phyloP scores from a whole-genome alignment of 2,797 vertebrate species.

The Cephalopachus bancanus region DNA sequence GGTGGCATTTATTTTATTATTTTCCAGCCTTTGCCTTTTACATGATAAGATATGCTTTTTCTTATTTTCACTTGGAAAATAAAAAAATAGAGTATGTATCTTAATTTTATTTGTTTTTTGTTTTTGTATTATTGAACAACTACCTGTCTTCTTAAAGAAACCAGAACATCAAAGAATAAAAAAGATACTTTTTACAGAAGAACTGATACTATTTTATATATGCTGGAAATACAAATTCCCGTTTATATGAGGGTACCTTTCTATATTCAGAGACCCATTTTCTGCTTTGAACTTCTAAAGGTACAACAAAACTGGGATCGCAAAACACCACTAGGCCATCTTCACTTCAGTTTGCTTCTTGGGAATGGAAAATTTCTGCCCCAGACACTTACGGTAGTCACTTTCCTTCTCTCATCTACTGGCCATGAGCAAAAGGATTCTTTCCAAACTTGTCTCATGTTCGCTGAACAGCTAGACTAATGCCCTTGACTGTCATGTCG shows the following conservation, averaged over 20 bases:
- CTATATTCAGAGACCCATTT: neutral
- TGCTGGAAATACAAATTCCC: neutral
- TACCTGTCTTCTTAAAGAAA: neutral
- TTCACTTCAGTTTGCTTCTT: neutral
- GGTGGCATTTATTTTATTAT: neutral
- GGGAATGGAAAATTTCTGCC: neutral
- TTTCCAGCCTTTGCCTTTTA: neutral
- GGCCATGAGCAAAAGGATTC: neutral
- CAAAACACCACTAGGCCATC: fast-evolving
- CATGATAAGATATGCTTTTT: neutral
- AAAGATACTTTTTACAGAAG: neutral
- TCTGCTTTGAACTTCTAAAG: neutral
- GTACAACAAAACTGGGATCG: neutral
- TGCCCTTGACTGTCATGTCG: neutral
- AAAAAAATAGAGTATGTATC: neutral
- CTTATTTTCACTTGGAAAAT: no score
- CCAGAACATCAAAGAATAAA: neutral
- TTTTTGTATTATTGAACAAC: neutral
- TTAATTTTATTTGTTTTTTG: neutral
- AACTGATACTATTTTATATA: neutral
- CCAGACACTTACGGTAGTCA: neutral
- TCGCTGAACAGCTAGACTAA: neutral
- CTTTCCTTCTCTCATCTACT: neutral
- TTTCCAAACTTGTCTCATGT: neutral
- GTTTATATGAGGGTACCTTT: neutral